These are phyloP conservation scores for Caenorhabditis elegans DNA, from an alignment of 1,140 invertebrate species.

Conservation along the genomic window WBcel235 BX284602.5:3521001-3521500, in stretches of 20 bases:
- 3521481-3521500: conserved; percentile 34
- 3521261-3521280: neutral
- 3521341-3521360: conserved; percentile 5
- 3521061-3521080: neutral
- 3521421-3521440: no score
- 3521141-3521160: neutral
- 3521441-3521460: no score
- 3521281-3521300: conserved; percentile 22
- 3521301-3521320: conserved; percentile 18
- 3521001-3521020: conserved; percentile 28
- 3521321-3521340: conserved; percentile 15
- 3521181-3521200: neutral
- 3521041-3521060: conserved; percentile 25
- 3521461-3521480: no score
- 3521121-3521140: conserved; percentile 25
- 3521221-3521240: conserved; percentile 10
- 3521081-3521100: conserved; percentile 19
- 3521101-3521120: conserved; percentile 10
- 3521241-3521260: neutral
- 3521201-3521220: conserved; percentile 4
- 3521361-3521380: neutral
- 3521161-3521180: conserved; percentile 20
- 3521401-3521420: conserved; percentile 1
- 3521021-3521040: conserved; percentile 21
- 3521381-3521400: neutral